Evolutionary conservation across 2,113 vertebrate genomes (phyloP).

Genomic region (Pelobates fuscus): DNA sequence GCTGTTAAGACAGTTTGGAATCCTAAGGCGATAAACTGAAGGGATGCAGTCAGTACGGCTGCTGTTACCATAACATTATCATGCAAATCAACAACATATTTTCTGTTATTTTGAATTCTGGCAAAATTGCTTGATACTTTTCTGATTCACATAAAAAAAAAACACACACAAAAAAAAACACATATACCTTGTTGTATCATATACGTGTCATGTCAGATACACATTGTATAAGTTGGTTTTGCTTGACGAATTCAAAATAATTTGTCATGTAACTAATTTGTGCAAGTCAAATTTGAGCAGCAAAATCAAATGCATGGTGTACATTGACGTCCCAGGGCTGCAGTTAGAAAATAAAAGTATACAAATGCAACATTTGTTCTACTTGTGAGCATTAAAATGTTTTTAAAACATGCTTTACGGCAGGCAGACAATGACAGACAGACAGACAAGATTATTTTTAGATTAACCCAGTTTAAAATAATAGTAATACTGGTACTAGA

Average conservation of each 20-base stretch:
- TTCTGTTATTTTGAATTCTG: slow-evolving; percentile 61
- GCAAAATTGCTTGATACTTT: slow-evolving; percentile 38
- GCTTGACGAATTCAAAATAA: neutral
- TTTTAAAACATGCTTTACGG: too few relatives aligned
- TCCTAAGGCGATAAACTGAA: slow-evolving; percentile 74
- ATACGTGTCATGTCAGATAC: neutral
- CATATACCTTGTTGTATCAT: slow-evolving; percentile 10
- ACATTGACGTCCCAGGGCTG: too few relatives aligned
- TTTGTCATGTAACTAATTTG: neutral
- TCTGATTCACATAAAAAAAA: slow-evolving; percentile 3
- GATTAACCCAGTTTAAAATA: too few relatives aligned
- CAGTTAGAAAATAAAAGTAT: too few relatives aligned
- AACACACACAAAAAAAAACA: neutral
- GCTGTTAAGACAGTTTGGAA: slow-evolving; percentile 81
- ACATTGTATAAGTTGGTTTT: neutral
- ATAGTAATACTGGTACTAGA: too few relatives aligned
- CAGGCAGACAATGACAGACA: too few relatives aligned
- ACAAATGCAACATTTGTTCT: too few relatives aligned
- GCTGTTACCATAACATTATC: slow-evolving; percentile 66
- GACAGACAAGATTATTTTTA: too few relatives aligned
- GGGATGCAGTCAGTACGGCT: slow-evolving; percentile 64
- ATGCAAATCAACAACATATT: slow-evolving; percentile 65
- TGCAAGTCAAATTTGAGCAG: neutral
- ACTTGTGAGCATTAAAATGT: too few relatives aligned
- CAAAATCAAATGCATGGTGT: neutral